Evolutionary conservation across 2,888 invertebrate species (phyloP).

Genomic region (Nephrotoma flavescens): DNA sequence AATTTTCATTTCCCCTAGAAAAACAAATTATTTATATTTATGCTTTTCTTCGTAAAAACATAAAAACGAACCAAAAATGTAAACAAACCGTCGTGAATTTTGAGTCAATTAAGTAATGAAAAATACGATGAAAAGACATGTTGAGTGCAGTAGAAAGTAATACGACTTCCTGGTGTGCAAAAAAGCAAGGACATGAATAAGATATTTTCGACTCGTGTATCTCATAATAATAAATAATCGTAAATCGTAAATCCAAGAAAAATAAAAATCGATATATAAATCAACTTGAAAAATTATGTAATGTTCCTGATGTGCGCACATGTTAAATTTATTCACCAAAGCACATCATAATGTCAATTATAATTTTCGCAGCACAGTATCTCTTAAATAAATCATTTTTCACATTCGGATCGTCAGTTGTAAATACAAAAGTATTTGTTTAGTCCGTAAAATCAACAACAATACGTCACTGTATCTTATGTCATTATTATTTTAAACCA

Average conservation of each 20-base stretch:
- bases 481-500: neutral
- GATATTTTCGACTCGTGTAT: neutral
- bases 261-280: neutral
- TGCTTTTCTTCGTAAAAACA: neutral
- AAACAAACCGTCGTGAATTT: neutral
- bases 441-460: neutral
- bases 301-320: neutral
- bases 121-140: neutral
- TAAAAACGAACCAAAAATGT: neutral
- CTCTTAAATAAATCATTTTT: neutral
- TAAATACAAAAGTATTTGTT: neutral
- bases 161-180: neutral
- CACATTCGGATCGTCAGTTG: neutral
- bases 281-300: neutral
- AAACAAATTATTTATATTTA: neutral
- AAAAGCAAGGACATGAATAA: neutral
- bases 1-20: neutral
- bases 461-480: neutral
- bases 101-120: neutral
- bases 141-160: neutral
- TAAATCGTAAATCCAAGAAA: neutral
- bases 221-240: no score
- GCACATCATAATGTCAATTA: neutral
- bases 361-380: neutral
- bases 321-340: neutral